Base-by-base conservation (phyloP, 2,797 vertebrate genomes). In the Hoplostethus atlanticus region DNA sequence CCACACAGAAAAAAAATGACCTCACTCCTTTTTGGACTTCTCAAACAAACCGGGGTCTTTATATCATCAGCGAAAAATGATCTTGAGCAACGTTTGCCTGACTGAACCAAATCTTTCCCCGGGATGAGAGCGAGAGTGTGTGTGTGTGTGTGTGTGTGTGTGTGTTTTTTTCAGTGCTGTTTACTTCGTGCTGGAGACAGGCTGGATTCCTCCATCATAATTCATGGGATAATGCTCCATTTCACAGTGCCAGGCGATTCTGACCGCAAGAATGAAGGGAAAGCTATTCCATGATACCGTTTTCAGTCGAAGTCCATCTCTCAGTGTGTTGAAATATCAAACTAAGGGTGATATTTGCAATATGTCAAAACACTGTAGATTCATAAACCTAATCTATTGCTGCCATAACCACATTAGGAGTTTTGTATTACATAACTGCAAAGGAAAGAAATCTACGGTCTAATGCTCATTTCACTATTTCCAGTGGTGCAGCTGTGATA, bases 251-350 rank as follows among this genome's bases (percentile, higher is more conserved):
- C 82, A 87, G 58, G 62, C 73, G 36, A 51, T 70, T 68, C 53
- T 65, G 56, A 86, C 76, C 84, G 77, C 79, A 88, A 78, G 73
- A 90, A 83, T 68, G 78, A 87, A 70, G 60, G 68, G 17, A 71
- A 84, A 71, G 30, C 67, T 60, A 68, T 73, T 75, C 56, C 56
- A 44, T 48, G 44, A 73, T 83, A 71, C 2, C 54, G 44, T 74
- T 76, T 81, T 79, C 38, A 68, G 71, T 73, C 55, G 1, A 25
- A 62, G 55, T 79, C 67, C 38, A 66, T 73, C 64, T 47, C 42
- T 62, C 58, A 80, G 2, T 16, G 31, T 77, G 73, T 68, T 82
- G 66, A 73, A 77, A 75, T 54, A 62, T 56, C 30, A 7, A 69
- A 60, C 46, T 56, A 12, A 51, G 30, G 25, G 2, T 44, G 54